Conservation (phyloP, 1,140 invertebrate genomes). For the Panonychus citri region DNA sequence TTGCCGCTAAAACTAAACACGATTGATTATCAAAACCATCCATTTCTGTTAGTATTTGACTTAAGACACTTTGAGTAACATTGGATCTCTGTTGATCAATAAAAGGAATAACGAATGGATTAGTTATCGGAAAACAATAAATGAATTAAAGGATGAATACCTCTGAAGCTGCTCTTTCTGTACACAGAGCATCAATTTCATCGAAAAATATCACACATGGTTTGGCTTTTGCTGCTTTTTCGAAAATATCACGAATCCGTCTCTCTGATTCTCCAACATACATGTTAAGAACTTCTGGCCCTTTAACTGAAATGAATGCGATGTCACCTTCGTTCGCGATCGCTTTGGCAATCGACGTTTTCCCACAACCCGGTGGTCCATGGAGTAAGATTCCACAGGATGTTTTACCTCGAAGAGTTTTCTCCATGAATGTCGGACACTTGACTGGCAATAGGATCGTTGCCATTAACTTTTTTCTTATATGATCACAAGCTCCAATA, state of each 20-base stretch:
- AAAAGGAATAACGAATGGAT: conserved; percentile 1
- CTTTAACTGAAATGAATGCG: conserved; percentile 92
- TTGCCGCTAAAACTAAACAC: conserved; percentile 85
- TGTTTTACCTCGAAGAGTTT: conserved; percentile 43
- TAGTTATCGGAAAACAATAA: not conserved
- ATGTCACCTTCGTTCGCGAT: conserved; percentile 87
- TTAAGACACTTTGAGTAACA: conserved; percentile 51
- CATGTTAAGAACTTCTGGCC: conserved; percentile 87
- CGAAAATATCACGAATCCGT: conserved; percentile 79
- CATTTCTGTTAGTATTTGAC: conserved; percentile 95
- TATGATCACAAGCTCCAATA: conserved; percentile 67
- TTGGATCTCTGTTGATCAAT: conserved; percentile 7
- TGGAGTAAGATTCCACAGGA: conserved; percentile 71
- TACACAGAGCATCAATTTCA: conserved; percentile 60
- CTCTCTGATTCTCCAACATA: conserved; percentile 98
- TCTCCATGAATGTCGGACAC: conserved; percentile 45
- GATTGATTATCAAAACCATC: conserved; percentile 74
- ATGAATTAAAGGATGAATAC: no score
- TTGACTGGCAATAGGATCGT: conserved; percentile 48
- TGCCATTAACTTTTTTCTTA: conserved; percentile 49
- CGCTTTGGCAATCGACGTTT: conserved; percentile 75
- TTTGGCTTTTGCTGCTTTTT: conserved; percentile 70
- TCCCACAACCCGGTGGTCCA: conserved; percentile 78
- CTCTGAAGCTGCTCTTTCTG: conserved; percentile 27
- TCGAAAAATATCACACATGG: conserved; percentile 99